Evolutionary conservation across 2,113 vertebrate species (phyloP).

Genomic region (Rhagologus leucostigma): DNA sequence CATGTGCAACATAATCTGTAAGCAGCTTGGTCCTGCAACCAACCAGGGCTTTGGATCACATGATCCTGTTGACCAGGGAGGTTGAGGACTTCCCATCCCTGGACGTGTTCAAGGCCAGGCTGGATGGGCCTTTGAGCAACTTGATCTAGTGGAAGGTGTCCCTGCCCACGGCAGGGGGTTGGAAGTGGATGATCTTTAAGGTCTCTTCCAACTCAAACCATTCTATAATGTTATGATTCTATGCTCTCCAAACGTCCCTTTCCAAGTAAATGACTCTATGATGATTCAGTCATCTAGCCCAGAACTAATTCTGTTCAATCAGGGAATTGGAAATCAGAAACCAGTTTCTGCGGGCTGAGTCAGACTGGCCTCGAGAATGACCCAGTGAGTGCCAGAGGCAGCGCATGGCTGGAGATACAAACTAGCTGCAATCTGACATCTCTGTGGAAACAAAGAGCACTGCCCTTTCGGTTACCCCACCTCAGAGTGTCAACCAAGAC

Average conservation of each 20-base stretch:
- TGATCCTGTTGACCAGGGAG: not conserved
- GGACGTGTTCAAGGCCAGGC: not conserved
- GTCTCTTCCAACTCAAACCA: not conserved
- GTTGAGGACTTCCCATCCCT: not conserved
- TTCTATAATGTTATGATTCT: not conserved
- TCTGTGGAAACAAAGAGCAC: not conserved
- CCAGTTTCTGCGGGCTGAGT: not conserved
- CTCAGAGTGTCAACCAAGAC: not conserved
- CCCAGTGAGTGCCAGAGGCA: not conserved
- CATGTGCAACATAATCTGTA: not conserved
- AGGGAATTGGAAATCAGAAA: not conserved
- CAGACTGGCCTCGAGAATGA: not conserved
- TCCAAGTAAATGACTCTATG: not conserved
- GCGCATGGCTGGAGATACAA: fast-evolving
- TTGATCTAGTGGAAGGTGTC: not conserved
- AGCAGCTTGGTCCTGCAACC: not conserved
- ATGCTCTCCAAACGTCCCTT: not conserved
- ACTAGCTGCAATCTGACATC: not conserved
- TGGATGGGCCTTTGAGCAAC: not conserved
- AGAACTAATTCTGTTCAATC: not conserved
- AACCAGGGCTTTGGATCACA: not conserved
- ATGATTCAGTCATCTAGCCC: not conserved
- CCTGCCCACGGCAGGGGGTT: not conserved
- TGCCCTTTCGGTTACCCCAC: not conserved
- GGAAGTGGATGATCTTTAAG: not conserved